Base-by-base conservation (phyloP, 1,140 invertebrate genomes). In the Drosophila lini region DNA sequence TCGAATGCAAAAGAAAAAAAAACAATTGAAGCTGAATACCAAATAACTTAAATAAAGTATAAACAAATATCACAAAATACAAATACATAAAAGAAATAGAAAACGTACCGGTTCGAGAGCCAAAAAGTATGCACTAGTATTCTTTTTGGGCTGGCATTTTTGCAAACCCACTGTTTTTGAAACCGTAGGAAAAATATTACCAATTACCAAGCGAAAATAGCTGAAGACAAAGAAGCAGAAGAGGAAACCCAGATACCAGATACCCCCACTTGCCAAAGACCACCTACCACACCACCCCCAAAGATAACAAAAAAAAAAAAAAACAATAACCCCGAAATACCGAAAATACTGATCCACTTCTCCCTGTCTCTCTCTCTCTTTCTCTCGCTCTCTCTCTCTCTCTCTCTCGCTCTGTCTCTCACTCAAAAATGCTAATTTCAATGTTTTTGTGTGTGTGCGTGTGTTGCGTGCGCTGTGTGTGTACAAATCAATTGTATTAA, bases 401-500 rank as follows among this genome's bases (percentile, higher is more conserved):
- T n/a, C 16, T 48, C 34, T 67, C 32, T 53, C 40, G 65, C 36
- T 69, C 36, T 69, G 32, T 71, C 42, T 71, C 42, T 71, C 65
- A 59, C 68, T 71, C 28, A 71, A 71, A 70, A 70, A 71, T 80
- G 81, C 81, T 84, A 84, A 85, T 84, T 84, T 85, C 81, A 84
- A 83, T 83, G 81, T 83, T 83, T 83, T 86, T 85, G 60, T 82
- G 69, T 85, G 69, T 82, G 82, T 73, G 59, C 50, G 62, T 65
- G 69, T 64, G 65, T 58, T 58, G 59, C 64, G 78, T 71, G 77
- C 71, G 57, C 45, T 76, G 57, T 74, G 74, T 82, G 75, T 80
- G 70, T 80, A 69, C 59, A 68, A 89, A 74, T 71, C 63, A 85
- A 67, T 88, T 91, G 88, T 91, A 91, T 91, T 91, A 91, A 88